A percentile compares a stretch with the other conserved stretches of the same genome.
Conservation (phyloP, 1,140 invertebrate genomes). For the Tetramorium parvispinum region DNA sequence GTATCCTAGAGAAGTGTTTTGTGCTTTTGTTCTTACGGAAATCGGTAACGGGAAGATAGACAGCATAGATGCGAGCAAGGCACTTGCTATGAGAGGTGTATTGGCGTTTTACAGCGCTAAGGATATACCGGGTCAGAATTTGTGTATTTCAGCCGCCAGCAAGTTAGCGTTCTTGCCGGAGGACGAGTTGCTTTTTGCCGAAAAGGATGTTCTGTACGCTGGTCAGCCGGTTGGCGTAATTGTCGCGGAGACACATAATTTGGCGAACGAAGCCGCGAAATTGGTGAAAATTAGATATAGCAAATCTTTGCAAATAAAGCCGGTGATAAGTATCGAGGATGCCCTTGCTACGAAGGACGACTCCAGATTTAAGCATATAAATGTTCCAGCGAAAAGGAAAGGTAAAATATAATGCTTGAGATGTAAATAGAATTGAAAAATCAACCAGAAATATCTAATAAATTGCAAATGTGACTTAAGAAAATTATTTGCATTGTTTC, state of each 20-base stretch:
- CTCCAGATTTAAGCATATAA: conserved; percentile 74
- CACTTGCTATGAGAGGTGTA: conserved; percentile 89
- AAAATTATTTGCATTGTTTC: too few relatives aligned
- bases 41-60: conserved; percentile 86
- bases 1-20: conserved; percentile 87
- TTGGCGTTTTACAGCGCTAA: conserved; percentile 89
- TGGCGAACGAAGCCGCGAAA: conserved; percentile 88
- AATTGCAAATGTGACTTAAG: too few relatives aligned
- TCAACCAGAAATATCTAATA: too few relatives aligned
- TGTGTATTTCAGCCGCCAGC: conserved; percentile 81
- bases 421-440: too few relatives aligned
- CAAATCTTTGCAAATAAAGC: conserved; percentile 81
- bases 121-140: conserved; percentile 92
- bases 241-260: conserved; percentile 87
- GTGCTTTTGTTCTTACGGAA: conserved; percentile 88
- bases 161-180: conserved; percentile 59
- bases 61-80: conserved; percentile 86
- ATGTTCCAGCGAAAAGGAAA: conserved; percentile 80
- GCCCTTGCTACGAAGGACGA: conserved; percentile 85
- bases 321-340: conserved; percentile 88
- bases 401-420: conserved; percentile 70
- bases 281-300: conserved; percentile 90
- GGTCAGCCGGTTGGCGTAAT: conserved; percentile 92
- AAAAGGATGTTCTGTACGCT: conserved; percentile 87
- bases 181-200: conserved; percentile 85